These are phyloP conservation scores for Lates japonicus DNA, from an alignment of 2,797 vertebrate genomes.

Conservation along the genomic window DNA sequence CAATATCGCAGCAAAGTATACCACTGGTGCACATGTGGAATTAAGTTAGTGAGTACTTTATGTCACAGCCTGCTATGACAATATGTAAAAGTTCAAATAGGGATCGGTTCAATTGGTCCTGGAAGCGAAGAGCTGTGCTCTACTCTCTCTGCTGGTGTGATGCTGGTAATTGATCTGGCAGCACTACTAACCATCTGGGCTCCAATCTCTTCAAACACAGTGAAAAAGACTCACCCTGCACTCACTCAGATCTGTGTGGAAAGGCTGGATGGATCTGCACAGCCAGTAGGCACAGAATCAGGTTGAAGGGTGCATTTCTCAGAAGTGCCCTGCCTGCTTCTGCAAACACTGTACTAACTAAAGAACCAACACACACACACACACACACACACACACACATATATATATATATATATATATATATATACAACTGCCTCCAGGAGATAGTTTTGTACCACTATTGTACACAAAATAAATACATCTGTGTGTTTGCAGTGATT, in stretches of 20 bases:
- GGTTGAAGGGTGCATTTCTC: conserved; percentile 32
- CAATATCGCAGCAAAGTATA: conserved; percentile 41
- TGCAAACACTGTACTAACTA: conserved; percentile 34
- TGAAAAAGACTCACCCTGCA: conserved; percentile 32
- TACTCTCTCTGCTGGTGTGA: conserved; percentile 67
- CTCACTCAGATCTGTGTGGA: conserved; percentile 67
- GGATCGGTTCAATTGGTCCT: conserved; percentile 62
- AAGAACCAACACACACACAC: conserved; percentile 10
- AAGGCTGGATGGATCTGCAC: conserved; percentile 26
- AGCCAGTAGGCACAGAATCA: conserved; percentile 30
- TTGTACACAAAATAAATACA: background rate
- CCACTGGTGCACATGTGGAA: conserved; percentile 53
- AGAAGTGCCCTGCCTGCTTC: conserved; percentile 20
- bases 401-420: background rate
- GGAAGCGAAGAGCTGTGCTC: conserved; percentile 60
- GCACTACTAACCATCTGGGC: conserved; percentile 78
- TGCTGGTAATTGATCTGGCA: conserved; percentile 83
- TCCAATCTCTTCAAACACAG: conserved; percentile 72
- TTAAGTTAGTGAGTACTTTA: conserved; percentile 63
- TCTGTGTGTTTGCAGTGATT: background rate
- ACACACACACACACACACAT: too few species aligned
- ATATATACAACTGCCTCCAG: background rate
- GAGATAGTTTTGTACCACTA: background rate
- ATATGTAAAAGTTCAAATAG: conserved; percentile 69
- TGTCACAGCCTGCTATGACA: conserved; percentile 66